Evolutionary conservation across 2,797 vertebrate species (phyloP), one percentile per base, ranked within the genome.

Genomic region (Amphiprion clarkii): DNA sequence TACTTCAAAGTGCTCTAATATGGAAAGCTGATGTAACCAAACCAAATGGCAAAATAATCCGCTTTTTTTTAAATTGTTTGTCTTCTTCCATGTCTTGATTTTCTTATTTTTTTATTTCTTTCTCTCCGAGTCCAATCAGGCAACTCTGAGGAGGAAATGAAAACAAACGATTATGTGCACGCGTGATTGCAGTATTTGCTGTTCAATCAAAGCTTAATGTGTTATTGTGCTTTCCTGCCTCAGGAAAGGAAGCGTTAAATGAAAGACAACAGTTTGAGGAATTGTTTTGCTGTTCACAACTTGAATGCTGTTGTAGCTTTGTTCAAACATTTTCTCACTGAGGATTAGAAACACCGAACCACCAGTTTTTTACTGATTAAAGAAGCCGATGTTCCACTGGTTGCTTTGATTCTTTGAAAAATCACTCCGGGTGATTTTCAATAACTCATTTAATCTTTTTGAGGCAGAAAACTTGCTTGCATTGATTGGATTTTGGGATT

Each of bases 131-230:
- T 73, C 63, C 25, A 78, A 60, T 78, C 75, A 69, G 17, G 3
- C 29, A 56, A 4, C 2, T 6, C 52, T 14, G 23, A 2, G 25
- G 27, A 25, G 51, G 25, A 36, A 25, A 25, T 12, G 31, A 44
- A 52, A 59, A 68, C 5, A 71, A 75, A 44, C n/a, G 2, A 51
- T 78, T 65, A 48, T 13, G 25, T 53, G 51, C 9, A 5, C 12
- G 51, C n/a, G 51, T 52, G 12, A 25, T 12, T 52, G 49, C 11
- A 64, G 52, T 10, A 3, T 14, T 8, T 36, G 4, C 67, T 75
- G 44, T 57, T 65, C 42, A 77, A 57, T 82, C 71, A 67, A 59
- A 58, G 13, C 51, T 36, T 55, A 29, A 67, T 64, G 39, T 70
- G 71, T n/a, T 66, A 9, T 46, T 44, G 21, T 52, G 49, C 49